These are phyloP conservation scores for Isichthys henryi DNA, from an alignment of 2,113 vertebrate genomes.

Conservation along the genomic window DNA sequence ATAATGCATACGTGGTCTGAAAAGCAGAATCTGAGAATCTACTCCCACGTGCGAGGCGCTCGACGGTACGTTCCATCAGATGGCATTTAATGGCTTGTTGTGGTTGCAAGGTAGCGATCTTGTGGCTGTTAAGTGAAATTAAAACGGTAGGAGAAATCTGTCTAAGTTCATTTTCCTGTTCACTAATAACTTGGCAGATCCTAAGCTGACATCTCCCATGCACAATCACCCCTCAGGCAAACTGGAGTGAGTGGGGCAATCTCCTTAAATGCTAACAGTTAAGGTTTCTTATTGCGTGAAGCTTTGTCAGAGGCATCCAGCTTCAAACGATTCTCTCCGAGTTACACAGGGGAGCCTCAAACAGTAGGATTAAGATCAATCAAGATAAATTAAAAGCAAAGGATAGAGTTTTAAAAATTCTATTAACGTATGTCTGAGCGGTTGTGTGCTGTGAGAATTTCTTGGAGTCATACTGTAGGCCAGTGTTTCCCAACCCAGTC, in stretches of 20 bases:
- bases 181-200: background rate
- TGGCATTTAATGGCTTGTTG: conserved; percentile 5
- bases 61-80: background rate
- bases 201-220: background rate
- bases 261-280: background rate
- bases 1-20: background rate
- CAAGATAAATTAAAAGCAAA: background rate
- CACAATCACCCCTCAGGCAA: background rate
- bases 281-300: background rate
- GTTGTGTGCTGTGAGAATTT: background rate
- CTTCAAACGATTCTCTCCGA: background rate
- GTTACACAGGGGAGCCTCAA: background rate
- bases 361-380: background rate
- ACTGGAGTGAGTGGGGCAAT: background rate
- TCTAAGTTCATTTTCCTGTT: background rate
- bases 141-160: background rate
- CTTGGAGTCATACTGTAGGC: background rate
- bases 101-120: background rate
- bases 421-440: background rate
- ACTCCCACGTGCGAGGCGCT: background rate
- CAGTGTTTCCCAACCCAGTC: no score
- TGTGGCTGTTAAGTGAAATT: background rate
- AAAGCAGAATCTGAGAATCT: background rate
- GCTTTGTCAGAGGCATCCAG: background rate
- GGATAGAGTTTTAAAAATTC: background rate